Conservation (phyloP, 1,140 invertebrate genomes). For the Protaetia brevitarsis region DNA sequence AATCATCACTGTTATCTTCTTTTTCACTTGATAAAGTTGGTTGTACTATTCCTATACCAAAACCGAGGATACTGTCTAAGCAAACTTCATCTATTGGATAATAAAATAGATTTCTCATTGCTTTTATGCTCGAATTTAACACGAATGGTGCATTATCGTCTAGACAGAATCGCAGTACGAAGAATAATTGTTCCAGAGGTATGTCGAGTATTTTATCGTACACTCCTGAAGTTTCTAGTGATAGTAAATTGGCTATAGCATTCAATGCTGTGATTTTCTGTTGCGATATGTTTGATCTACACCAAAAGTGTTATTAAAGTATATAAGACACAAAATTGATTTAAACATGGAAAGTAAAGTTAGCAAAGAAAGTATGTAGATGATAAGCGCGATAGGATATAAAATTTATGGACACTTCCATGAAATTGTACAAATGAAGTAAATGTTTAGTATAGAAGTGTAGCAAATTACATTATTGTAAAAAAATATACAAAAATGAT, state of each 20-base stretch:
- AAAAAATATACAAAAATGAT: too few relatives aligned
- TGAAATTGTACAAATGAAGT: too few relatives aligned
- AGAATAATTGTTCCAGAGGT: conserved; percentile 68
- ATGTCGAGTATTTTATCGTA: conserved; percentile 67
- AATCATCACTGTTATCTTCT: conserved; percentile 60
- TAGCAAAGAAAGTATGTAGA: too few relatives aligned
- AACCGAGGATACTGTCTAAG: conserved; percentile 67
- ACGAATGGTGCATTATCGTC: conserved; percentile 77
- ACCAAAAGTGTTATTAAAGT: not conserved
- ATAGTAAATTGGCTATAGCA: conserved; percentile 74
- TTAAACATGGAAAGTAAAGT: too few relatives aligned
- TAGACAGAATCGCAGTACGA: conserved; percentile 77
- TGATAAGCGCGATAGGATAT: too few relatives aligned
- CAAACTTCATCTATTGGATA: conserved; percentile 74
- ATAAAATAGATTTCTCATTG: conserved; percentile 69
- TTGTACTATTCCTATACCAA: conserved; percentile 61
- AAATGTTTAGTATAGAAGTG: too few relatives aligned
- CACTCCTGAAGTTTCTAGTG: conserved; percentile 66
- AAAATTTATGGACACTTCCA: too few relatives aligned
- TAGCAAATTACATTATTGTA: too few relatives aligned
- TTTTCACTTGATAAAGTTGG: conserved; percentile 59
- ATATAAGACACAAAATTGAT: too few relatives aligned
- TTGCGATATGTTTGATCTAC: conserved; percentile 66
- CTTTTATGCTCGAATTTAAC: conserved; percentile 68
- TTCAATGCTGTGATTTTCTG: conserved; percentile 77